Evolutionary conservation across 2,888 invertebrate genomes (phyloP).

Genomic region (Drosophila ezoana): DNA sequence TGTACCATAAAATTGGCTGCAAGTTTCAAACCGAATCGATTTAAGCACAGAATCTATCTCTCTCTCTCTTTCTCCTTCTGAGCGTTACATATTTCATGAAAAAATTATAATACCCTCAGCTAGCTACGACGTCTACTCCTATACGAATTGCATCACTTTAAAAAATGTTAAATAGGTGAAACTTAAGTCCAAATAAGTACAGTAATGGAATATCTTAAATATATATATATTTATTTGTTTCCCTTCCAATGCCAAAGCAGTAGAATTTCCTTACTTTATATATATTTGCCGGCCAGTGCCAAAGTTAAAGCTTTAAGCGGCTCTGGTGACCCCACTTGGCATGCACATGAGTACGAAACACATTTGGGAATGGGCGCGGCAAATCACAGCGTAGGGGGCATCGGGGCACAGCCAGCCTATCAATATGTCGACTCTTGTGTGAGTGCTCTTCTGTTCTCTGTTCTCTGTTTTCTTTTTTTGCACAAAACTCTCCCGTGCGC

Average conservation of each 20-base stretch:
- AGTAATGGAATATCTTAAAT: background rate
- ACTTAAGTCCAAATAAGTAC: no score
- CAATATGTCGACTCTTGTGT: conserved; percentile 69
- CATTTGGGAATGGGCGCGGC: conserved; percentile 29
- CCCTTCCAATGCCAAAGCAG: no score
- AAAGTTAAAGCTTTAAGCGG: conserved; percentile 38
- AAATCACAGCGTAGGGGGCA: conserved; percentile 44
- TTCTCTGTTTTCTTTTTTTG: conserved; percentile 1
- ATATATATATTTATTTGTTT: background rate
- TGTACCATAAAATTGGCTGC: background rate
- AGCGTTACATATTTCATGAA: no score
- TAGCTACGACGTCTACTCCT: no score
- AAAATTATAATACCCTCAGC: no score
- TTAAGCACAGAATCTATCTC: no score
- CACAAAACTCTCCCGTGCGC: conserved; percentile 25
- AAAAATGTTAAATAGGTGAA: no score
- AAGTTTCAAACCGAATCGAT: no score
- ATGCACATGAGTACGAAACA: conserved; percentile 14
- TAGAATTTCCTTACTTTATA: background rate
- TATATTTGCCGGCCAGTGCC: background rate
- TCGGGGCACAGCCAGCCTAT: conserved; percentile 27
- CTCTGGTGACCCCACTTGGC: conserved; percentile 1
- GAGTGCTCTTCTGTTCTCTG: conserved; percentile 13
- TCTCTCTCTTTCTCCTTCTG: no score
- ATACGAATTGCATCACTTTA: no score